Percentiles rank a stretch among this genome's conserved stretches.
These are phyloP conservation scores for Scophthalmus maximus DNA, from an alignment of 2,113 vertebrate species.

Conservation along the genomic window DNA sequence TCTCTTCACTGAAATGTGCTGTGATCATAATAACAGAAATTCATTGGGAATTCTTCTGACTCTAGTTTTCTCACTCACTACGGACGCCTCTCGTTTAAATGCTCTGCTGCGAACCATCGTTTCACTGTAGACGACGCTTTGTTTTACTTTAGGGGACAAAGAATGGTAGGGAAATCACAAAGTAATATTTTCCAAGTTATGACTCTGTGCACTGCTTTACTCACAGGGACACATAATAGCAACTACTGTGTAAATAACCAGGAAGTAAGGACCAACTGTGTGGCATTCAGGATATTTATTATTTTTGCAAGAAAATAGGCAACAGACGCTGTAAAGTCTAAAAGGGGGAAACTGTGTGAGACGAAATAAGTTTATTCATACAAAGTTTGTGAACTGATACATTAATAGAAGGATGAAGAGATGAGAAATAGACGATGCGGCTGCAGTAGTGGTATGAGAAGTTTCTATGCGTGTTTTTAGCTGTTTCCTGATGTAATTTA, in stretches of 20 bases:
- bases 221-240: not conserved
- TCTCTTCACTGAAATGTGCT: too few species aligned
- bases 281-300: conserved; percentile 3
- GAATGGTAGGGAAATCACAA: conserved; percentile 4
- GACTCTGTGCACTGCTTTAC: not conserved
- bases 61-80: too few species aligned
- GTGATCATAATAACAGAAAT: too few species aligned
- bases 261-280: not conserved
- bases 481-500: too few species aligned
- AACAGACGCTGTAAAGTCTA: not conserved
- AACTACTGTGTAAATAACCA: conserved; percentile 12
- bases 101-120: not conserved
- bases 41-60: too few species aligned
- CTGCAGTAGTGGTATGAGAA: too few species aligned
- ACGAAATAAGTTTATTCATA: not conserved
- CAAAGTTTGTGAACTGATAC: not conserved
- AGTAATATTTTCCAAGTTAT: not conserved
- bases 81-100: too few species aligned
- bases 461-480: too few species aligned
- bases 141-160: not conserved
- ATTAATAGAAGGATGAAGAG: too few species aligned
- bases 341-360: not conserved
- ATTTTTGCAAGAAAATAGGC: not conserved
- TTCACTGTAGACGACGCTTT: not conserved
- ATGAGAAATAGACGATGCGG: too few species aligned